Evolutionary conservation across 2,888 invertebrate species (phyloP).

Genomic region (Zaprionus bogoriensis): DNA sequence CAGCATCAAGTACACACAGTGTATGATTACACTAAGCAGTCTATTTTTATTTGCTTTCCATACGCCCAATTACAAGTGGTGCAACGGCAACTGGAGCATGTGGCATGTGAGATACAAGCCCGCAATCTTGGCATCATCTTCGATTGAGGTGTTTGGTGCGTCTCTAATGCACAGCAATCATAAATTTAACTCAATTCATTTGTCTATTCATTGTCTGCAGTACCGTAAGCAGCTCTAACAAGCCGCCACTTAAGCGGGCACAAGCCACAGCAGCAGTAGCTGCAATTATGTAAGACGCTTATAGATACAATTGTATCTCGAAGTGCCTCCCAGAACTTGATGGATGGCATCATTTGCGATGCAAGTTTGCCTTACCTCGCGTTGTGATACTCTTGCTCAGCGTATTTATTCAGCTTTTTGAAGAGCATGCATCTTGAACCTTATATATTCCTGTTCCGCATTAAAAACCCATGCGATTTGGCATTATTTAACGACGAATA

Average conservation of each 20-base stretch:
- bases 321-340: slow-evolving; percentile 43
- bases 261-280: slow-evolving; percentile 5
- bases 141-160: slow-evolving; percentile 37
- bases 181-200: slow-evolving; percentile 47
- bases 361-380: slow-evolving; percentile 11
- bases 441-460: too few species aligned
- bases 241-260: slow-evolving; percentile 50
- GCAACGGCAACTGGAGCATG: background rate
- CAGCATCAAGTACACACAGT: background rate
- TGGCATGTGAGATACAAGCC: background rate
- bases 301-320: slow-evolving; percentile 51
- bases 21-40: background rate
- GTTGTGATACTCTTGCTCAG: background rate
- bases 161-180: slow-evolving; percentile 48
- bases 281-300: slow-evolving; percentile 30
- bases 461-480: too few species aligned
- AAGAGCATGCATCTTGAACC: background rate
- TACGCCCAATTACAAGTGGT: background rate
- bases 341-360: slow-evolving; percentile 56
- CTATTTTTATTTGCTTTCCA: background rate
- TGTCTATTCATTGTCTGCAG: slow-evolving; percentile 31
- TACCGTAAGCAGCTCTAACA: slow-evolving; percentile 39
- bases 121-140: slow-evolving; percentile 4
- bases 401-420: background rate
- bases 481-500: too few species aligned